Percentiles rank a stretch among this genome's conserved stretches.
Conservation (phyloP, 2,113 vertebrate species). For the Paedocypris sp. region DNA sequence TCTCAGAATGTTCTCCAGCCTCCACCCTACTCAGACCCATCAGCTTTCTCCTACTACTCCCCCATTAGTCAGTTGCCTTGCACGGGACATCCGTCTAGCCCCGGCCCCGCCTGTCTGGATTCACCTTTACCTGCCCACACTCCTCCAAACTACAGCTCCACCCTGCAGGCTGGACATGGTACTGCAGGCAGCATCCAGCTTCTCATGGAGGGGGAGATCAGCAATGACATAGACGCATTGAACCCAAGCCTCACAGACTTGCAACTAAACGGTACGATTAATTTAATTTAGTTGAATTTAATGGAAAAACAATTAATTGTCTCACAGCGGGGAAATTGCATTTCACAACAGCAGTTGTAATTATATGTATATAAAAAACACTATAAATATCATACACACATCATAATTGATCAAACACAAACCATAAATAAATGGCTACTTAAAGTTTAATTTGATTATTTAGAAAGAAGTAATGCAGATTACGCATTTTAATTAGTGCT, state of each 20-base stretch:
- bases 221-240: conserved; percentile 78
- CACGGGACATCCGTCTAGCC: conserved; percentile 46
- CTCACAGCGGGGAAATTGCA: too few species aligned
- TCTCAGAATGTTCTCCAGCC: conserved; percentile 42
- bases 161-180: conserved; percentile 58
- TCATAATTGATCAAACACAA: too few species aligned
- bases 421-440: too few species aligned
- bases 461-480: too few species aligned
- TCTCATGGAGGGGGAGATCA: conserved; percentile 71
- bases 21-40: conserved; percentile 42
- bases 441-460: too few species aligned
- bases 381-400: too few species aligned
- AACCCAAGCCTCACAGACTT: conserved; percentile 89
- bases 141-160: conserved; percentile 55
- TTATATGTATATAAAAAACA: too few species aligned
- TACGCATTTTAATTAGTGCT: too few species aligned
- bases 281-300: too few species aligned
- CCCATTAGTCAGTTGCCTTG: conserved; percentile 53
- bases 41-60: conserved; percentile 58
- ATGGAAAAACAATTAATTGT: too few species aligned
- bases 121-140: conserved; percentile 67
- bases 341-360: too few species aligned
- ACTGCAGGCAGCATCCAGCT: conserved; percentile 60
- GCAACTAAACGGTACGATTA: conserved; percentile 71
- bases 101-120: conserved; percentile 45